Percentiles rank a stretch among this genome's conserved stretches.
These are phyloP conservation scores for Podarcis cretensis DNA, from an alignment of 2,113 vertebrate genomes.

Conservation along the genomic window DNA sequence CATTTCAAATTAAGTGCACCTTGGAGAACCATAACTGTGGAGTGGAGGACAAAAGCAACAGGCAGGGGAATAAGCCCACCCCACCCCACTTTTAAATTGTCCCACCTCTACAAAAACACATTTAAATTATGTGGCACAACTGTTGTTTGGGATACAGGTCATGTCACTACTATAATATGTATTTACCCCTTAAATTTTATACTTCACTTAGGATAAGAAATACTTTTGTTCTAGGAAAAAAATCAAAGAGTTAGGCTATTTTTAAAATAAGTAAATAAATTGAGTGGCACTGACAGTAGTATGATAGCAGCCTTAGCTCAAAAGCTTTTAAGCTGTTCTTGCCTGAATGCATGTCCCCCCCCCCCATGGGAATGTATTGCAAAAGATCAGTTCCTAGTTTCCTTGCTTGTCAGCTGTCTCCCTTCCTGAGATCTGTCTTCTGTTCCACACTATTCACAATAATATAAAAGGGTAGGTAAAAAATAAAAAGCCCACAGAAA, in stretches of 20 bases:
- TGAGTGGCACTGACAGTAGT: too few relatives aligned
- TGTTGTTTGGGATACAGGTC: neutral
- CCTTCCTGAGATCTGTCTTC: neutral
- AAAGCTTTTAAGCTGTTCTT: neutral
- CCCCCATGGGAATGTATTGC: neutral
- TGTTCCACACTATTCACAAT: neutral
- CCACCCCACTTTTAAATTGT: neutral
- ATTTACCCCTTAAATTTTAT: neutral
- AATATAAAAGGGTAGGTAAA: neutral
- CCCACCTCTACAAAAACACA: neutral
- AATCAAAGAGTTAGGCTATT: neutral
- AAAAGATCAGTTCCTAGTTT: neutral
- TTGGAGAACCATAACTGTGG: neutral
- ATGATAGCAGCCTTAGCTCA: neutral
- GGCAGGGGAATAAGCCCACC: too few relatives aligned
- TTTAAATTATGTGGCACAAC: neutral
- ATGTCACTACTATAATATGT: neutral
- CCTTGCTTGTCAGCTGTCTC: too few relatives aligned
- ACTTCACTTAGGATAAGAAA: neutral
- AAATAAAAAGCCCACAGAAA: neutral
- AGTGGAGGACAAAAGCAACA: neutral
- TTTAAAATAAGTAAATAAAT: too few relatives aligned
- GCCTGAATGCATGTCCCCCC: neutral
- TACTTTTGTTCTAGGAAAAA: neutral
- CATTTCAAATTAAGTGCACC: neutral